These are phyloP conservation scores for Lacerta agilis DNA, from an alignment of 2,797 vertebrate species.

Conservation along the genomic window DNA sequence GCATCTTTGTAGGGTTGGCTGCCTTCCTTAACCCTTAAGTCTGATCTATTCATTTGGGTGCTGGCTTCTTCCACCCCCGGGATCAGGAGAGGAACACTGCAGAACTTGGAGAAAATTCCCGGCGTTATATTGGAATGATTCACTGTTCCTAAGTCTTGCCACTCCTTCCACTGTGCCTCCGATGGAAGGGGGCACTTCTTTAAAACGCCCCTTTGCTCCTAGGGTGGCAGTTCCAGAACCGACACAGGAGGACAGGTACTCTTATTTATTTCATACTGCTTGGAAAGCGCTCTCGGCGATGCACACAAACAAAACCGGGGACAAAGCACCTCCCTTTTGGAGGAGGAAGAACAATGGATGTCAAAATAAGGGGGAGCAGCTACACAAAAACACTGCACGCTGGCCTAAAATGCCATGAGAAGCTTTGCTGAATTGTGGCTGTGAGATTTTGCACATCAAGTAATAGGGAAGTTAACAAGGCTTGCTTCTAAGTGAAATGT, in stretches of 20 bases:
- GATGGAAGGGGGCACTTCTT: background rate
- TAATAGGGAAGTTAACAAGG: too few species aligned
- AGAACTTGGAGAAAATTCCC: background rate
- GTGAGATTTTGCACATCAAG: too few species aligned
- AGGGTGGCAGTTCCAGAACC: background rate
- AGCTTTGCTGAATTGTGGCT: too few species aligned
- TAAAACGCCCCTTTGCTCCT: background rate
- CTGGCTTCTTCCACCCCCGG: background rate
- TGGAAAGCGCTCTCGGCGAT: too few species aligned
- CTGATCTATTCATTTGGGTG: background rate
- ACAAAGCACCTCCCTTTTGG: background rate
- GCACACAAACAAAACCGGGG: too few species aligned
- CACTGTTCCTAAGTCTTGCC: background rate
- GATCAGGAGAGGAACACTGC: background rate
- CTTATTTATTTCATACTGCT: background rate
- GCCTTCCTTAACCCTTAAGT: background rate
- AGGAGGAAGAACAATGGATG: background rate
- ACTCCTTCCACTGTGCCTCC: background rate
- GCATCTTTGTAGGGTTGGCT: background rate
- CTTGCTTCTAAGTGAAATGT: too few species aligned
- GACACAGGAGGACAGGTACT: background rate
- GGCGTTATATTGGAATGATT: background rate
- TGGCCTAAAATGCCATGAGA: too few species aligned
- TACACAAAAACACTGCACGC: too few species aligned
- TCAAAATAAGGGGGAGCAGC: too few species aligned